A percentile compares a stretch with the other conserved stretches of the same genome.
These are phyloP conservation scores for Lordiphosa andalusiaca DNA, from an alignment of 2,888 invertebrate genomes.

Conservation along the genomic window DNA sequence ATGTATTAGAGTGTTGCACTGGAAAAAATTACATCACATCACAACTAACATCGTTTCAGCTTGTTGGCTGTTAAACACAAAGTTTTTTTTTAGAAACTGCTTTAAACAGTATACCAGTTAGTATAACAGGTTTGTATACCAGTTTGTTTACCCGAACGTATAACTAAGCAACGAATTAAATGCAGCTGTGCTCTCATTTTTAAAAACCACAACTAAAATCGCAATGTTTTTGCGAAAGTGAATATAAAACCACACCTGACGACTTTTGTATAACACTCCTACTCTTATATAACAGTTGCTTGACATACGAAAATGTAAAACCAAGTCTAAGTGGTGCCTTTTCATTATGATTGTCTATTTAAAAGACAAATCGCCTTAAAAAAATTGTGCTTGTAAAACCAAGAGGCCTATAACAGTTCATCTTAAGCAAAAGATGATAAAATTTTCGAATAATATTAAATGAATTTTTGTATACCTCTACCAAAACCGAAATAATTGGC, in stretches of 20 bases:
- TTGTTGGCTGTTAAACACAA: no score
- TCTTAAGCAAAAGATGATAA: neutral
- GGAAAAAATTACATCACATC: no score
- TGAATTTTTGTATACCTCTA: conserved; percentile 1
- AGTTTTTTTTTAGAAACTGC: no score
- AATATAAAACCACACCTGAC: no score
- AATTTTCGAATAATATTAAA: conserved; percentile 8
- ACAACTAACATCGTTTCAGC: no score
- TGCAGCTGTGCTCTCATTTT: no score
- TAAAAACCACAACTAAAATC: no score
- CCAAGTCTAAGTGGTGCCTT: conserved; percentile 1
- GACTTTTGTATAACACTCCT: neutral
- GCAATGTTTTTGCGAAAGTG: no score
- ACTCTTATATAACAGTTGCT: neutral
- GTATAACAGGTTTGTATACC: neutral
- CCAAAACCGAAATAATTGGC: neutral
- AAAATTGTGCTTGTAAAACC: neutral
- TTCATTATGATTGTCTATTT: neutral
- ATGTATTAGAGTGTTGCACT: no score
- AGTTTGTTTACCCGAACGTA: no score
- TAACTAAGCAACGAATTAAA: neutral
- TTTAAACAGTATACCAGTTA: neutral
- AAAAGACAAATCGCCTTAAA: neutral
- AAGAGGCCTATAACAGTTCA: conserved; percentile 1
- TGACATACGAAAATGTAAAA: no score